These are phyloP conservation scores for Tringa solitaria DNA, from an alignment of 2,113 vertebrate species.

Conservation along the genomic window DNA sequence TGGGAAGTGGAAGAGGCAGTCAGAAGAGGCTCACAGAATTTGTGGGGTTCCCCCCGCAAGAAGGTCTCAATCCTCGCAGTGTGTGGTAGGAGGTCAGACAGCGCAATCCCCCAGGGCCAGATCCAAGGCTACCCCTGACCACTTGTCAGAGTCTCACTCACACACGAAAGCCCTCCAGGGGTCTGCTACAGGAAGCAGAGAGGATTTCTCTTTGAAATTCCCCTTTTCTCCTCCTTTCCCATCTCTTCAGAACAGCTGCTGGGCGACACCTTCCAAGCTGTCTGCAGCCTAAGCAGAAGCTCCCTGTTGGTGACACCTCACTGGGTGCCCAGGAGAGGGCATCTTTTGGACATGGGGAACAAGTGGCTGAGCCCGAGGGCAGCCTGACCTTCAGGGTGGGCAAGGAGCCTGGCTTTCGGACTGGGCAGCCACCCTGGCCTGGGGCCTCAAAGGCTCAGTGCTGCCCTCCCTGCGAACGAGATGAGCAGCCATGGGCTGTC, in stretches of 20 bases:
- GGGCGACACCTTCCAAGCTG: neutral
- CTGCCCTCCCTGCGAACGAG: neutral
- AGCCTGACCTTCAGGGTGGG: slow-evolving; percentile 36
- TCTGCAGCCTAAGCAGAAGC: neutral
- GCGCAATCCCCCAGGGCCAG: neutral
- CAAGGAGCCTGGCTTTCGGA: neutral
- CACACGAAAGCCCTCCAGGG: neutral
- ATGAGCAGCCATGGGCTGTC: neutral
- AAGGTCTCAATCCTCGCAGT: rapidly evolving
- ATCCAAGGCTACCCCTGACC: neutral
- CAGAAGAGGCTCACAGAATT: neutral
- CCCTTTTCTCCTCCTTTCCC: neutral
- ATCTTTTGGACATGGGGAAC: neutral
- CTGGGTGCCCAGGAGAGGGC: slow-evolving; percentile 17
- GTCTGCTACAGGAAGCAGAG: neutral
- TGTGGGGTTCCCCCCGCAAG: neutral
- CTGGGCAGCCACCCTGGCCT: neutral
- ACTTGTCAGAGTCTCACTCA: neutral
- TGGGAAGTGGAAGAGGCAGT: neutral
- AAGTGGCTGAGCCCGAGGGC: neutral
- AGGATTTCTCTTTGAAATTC: neutral
- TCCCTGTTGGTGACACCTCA: neutral
- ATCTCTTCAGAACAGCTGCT: neutral
- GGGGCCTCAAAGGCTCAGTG: neutral
- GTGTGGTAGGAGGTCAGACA: neutral